Conservation (phyloP, 2,888 invertebrate genomes). For the Serrognathus titanus region DNA sequence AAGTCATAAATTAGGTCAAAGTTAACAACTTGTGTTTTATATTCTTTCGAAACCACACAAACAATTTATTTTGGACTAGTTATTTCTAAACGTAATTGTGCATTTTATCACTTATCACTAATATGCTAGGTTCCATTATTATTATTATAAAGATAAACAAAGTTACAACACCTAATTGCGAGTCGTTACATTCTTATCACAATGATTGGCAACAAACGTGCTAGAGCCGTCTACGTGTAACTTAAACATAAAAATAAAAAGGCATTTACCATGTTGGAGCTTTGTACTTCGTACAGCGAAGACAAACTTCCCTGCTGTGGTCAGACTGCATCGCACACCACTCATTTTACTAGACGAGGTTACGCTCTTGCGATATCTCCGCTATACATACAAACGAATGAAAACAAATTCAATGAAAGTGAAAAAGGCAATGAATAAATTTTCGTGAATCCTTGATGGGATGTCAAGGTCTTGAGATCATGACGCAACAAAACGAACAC, state of each 20-base stretch:
- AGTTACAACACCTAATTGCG: no score
- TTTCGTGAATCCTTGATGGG: conserved; percentile 32
- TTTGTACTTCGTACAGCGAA: conserved; percentile 41
- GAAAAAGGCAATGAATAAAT: conserved; percentile 9
- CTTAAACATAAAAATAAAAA: neutral
- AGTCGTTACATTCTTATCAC: no score
- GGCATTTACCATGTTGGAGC: conserved; percentile 44
- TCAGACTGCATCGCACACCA: conserved; percentile 47
- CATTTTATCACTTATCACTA: no score
- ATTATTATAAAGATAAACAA: no score
- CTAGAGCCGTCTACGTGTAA: neutral
- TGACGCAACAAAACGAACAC: conserved; percentile 35
- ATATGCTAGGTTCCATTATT: no score
- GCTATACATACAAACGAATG: conserved; percentile 7
- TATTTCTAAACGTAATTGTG: no score
- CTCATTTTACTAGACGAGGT: conserved; percentile 36
- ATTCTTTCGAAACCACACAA: no score
- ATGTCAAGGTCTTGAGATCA: conserved; percentile 42
- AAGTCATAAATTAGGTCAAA: no score
- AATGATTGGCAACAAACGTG: neutral
- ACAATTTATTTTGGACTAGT: no score
- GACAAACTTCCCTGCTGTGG: conserved; percentile 47
- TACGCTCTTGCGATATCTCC: neutral
- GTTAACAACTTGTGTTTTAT: no score
- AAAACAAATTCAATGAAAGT: conserved; percentile 11